Conservation (phyloP, 1,140 invertebrate species). For the Aethina tumida region DNA sequence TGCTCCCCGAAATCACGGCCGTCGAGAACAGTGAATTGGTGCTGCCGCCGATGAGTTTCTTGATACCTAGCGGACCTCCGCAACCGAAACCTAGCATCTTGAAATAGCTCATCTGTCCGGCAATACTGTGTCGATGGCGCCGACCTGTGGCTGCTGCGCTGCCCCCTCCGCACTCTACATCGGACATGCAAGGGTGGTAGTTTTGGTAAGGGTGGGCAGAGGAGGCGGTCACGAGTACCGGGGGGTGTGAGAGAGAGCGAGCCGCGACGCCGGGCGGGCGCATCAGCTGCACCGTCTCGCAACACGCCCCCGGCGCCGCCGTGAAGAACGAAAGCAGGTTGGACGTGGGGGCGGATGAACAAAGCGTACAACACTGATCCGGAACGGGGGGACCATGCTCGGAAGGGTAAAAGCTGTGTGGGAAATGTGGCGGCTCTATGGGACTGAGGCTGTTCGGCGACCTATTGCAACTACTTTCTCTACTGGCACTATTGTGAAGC, state of each 20-base stretch:
- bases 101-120: slow-evolving; percentile 85
- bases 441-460: slow-evolving; percentile 8
- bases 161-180: slow-evolving; percentile 49
- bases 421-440: slow-evolving; percentile 11
- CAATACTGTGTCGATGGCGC: slow-evolving; percentile 86
- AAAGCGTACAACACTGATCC: slow-evolving; percentile 38
- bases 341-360: slow-evolving; percentile 33
- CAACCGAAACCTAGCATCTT: slow-evolving; percentile 68
- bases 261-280: slow-evolving; percentile 21
- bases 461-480: slow-evolving; percentile 6
- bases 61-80: slow-evolving; percentile 45
- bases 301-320: slow-evolving; percentile 23
- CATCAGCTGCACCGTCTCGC: no score
- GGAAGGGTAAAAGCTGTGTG: slow-evolving; percentile 28
- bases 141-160: slow-evolving; percentile 70
- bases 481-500: no score
- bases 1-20: slow-evolving; percentile 86
- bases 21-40: slow-evolving; percentile 82
- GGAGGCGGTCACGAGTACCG: slow-evolving; percentile 22
- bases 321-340: slow-evolving; percentile 37
- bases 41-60: slow-evolving; percentile 60
- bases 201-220: no score
- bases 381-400: slow-evolving; percentile 32
- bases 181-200: slow-evolving; percentile 33
- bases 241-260: slow-evolving; percentile 31